Evolutionary conservation across 1,140 invertebrate species (phyloP).

Genomic region (Lasioglossum albipes): DNA sequence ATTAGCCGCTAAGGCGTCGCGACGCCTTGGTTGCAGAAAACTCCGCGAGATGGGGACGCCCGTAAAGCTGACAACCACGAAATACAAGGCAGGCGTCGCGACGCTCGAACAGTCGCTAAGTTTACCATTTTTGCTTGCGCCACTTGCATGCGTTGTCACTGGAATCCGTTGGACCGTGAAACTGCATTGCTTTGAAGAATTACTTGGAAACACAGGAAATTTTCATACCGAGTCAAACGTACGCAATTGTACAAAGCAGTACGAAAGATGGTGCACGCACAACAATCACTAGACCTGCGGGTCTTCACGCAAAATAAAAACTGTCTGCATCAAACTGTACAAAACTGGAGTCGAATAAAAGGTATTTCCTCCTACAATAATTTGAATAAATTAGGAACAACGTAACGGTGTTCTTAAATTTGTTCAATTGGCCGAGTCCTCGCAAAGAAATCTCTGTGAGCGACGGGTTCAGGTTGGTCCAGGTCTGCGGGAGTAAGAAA

Average conservation of each 20-base stretch:
- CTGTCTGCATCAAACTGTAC: no score
- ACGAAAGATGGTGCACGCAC: no score
- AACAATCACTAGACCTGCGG: no score
- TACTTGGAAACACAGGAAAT: neutral
- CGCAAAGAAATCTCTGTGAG: neutral
- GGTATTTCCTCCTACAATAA: no score
- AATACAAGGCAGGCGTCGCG: conserved; percentile 38
- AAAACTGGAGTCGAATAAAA: no score
- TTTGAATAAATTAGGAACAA: no score
- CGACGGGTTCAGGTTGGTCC: neutral
- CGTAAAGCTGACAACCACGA: conserved; percentile 52
- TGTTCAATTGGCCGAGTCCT: no score
- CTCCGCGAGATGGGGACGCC: conserved; percentile 78
- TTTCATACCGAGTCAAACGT: neutral
- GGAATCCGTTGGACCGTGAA: neutral
- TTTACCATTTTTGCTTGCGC: neutral
- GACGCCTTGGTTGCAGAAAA: conserved; percentile 76
- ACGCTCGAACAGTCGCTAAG: conserved; percentile 10
- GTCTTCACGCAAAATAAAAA: no score
- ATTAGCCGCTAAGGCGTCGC: conserved; percentile 77
- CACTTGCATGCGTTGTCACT: neutral
- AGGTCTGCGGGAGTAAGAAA: conserved; percentile 28
- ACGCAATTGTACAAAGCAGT: neutral
- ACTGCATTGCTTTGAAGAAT: neutral
- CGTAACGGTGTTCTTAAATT: no score